These are phyloP conservation scores for Orthonyx spaldingii DNA, from an alignment of 2,113 vertebrate species.

Conservation along the genomic window DNA sequence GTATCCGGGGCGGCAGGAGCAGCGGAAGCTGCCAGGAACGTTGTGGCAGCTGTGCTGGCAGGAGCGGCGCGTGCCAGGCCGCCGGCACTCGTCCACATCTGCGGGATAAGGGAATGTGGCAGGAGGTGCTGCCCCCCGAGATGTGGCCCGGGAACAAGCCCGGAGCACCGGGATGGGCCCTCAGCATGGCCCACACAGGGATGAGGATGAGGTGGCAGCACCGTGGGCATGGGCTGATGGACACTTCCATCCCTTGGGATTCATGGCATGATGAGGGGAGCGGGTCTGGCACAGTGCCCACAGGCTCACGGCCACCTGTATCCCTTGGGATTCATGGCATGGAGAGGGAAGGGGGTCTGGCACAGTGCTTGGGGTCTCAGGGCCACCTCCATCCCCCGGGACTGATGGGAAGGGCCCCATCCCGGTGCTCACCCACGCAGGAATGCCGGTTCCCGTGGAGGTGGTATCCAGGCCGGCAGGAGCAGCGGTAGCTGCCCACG, in stretches of 20 bases:
- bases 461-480: conserved; percentile 72
- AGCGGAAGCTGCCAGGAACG: conserved; percentile 74
- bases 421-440: conserved; percentile 65
- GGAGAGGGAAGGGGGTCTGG: neutral
- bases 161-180: fast-evolving
- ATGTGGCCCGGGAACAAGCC: neutral
- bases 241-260: neutral
- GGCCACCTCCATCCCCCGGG: neutral
- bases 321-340: neutral
- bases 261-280: fast-evolving
- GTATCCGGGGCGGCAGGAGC: conserved; percentile 74
- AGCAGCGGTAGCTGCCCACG: conserved; percentile 77
- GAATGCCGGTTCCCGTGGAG: conserved; percentile 76
- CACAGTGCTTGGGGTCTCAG: neutral
- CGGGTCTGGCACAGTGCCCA: neutral
- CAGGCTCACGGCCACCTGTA: neutral
- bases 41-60: conserved; percentile 79
- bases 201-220: neutral
- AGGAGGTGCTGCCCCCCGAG: fast-evolving
- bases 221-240: fast-evolving
- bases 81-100: conserved; percentile 78
- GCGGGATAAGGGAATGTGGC: neutral
- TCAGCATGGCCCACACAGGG: fast-evolving
- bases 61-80: conserved; percentile 39
- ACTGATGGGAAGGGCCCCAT: neutral